Conservation (phyloP, 2,113 vertebrate species). For the Nothocercus julius region DNA sequence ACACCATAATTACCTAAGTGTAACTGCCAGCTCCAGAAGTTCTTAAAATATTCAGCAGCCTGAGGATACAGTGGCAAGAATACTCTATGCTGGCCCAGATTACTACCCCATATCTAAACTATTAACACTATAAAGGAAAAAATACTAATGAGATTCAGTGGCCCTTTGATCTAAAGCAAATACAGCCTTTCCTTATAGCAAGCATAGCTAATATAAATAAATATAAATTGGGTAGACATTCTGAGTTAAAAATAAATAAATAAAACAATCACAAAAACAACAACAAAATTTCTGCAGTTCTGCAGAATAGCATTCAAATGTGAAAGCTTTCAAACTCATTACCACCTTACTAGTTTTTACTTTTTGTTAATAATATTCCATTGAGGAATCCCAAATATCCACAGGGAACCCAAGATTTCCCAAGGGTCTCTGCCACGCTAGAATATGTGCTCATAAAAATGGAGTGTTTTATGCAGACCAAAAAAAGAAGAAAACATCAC, state of each 20-base stretch:
- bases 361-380: neutral
- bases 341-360: slow-evolving; percentile 33
- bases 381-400: neutral
- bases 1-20: neutral
- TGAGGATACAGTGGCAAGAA: neutral
- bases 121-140: neutral
- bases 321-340: slow-evolving; percentile 13
- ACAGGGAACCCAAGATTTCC: neutral
- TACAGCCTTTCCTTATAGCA: neutral
- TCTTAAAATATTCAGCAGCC: neutral
- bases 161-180: neutral
- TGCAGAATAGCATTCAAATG: neutral
- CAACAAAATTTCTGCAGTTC: neutral
- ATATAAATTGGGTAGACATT: neutral
- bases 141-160: neutral
- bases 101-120: neutral
- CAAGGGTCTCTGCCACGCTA: neutral
- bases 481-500: neutral
- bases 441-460: slow-evolving; percentile 17
- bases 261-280: rapidly evolving
- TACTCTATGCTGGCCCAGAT: neutral
- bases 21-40: neutral
- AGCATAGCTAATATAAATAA: neutral
- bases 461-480: neutral
- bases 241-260: neutral